These are phyloP conservation scores for Catagonus wagneri DNA, from an alignment of 2,113 vertebrate species.

Conservation along the genomic window DNA sequence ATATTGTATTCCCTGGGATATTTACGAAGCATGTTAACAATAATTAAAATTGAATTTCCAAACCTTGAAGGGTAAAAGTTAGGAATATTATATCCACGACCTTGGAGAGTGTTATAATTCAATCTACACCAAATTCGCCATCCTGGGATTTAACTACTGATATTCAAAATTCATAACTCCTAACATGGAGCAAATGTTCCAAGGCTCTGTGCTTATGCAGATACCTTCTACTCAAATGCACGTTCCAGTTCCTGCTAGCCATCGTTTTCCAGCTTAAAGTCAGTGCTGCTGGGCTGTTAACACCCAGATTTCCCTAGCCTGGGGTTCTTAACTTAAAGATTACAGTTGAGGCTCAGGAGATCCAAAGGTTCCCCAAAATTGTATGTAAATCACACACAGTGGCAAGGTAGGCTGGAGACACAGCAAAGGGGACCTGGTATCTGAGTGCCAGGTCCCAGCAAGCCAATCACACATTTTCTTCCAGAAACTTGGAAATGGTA, in stretches of 20 bases:
- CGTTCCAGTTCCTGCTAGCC: neutral
- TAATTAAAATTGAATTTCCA: conserved; percentile 79
- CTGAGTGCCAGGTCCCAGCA: neutral
- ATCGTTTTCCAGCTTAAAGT: neutral
- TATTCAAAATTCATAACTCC: conserved; percentile 36
- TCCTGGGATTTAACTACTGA: conserved; percentile 44
- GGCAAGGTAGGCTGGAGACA: neutral
- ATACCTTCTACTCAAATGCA: neutral
- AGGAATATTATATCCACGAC: conserved; percentile 54
- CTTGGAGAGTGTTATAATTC: conserved; percentile 64
- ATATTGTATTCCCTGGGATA: conserved; percentile 58
- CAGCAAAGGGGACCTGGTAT: neutral
- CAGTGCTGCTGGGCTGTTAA: neutral
- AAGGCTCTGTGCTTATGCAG: neutral
- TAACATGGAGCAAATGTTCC: neutral
- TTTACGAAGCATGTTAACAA: conserved; percentile 69
- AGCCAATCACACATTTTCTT: neutral
- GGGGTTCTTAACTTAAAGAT: neutral
- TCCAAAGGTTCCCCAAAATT: neutral
- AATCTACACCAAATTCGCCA: conserved; percentile 45
- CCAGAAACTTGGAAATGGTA: neutral
- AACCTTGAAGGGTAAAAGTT: conserved; percentile 73
- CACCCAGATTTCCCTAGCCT: neutral
- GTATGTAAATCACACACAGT: neutral
- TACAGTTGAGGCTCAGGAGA: neutral